A percentile compares a stretch with the other conserved stretches of the same genome.
These are phyloP conservation scores for Horisme vitalbata DNA, from an alignment of 2,888 invertebrate species.

Conservation along the genomic window DNA sequence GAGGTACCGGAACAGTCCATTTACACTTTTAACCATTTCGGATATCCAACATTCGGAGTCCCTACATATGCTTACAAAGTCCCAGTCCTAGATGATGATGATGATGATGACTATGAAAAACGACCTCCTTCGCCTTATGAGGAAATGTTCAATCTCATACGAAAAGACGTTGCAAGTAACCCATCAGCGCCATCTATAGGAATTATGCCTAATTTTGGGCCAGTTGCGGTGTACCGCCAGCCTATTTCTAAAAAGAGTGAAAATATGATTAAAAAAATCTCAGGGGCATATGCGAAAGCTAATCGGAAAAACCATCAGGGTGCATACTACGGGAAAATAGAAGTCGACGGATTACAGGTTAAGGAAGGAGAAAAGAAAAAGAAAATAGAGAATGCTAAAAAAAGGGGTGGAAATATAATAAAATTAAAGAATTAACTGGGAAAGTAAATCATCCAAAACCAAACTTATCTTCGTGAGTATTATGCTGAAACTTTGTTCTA, in stretches of 20 bases:
- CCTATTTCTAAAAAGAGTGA: constrained; percentile 60
- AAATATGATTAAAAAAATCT: constrained; percentile 52
- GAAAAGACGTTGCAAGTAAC: constrained; percentile 47
- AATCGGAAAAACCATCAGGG: constrained; percentile 28
- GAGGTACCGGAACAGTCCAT: constrained; percentile 8
- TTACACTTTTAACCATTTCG: constrained; percentile 13
- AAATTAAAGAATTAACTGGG: too few species aligned
- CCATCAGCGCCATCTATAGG: constrained; percentile 53
- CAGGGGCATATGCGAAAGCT: constrained; percentile 46
- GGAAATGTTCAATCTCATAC: constrained; percentile 52
- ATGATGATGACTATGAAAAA: constrained; percentile 5
- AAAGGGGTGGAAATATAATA: not conserved
- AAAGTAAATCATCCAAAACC: too few species aligned
- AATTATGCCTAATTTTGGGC: constrained; percentile 54
- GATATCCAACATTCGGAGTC: constrained; percentile 11
- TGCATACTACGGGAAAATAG: constrained; percentile 29
- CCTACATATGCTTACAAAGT: constrained; percentile 3
- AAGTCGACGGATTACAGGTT: not conserved
- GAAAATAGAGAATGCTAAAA: not conserved
- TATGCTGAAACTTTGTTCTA: too few species aligned
- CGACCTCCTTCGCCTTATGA: constrained; percentile 42
- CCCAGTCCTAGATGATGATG: not conserved
- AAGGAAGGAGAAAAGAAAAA: not conserved
- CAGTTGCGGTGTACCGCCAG: constrained; percentile 61
- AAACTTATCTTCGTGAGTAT: too few species aligned